These are phyloP conservation scores for Procambarus virginalis DNA, from an alignment of 1,140 invertebrate species.

Conservation along the genomic window DNA sequence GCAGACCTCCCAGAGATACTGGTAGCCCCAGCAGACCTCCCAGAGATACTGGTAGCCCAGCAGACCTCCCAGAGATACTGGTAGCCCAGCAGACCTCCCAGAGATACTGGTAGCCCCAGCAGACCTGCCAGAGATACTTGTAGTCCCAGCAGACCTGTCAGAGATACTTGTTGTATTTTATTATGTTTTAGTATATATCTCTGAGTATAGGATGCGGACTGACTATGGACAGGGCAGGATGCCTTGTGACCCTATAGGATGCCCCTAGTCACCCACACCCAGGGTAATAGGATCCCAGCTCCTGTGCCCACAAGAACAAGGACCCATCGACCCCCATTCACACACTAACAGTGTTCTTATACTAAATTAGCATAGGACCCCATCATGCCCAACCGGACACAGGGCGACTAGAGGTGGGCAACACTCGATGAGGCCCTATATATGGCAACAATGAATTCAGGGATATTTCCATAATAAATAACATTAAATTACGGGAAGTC, in stretches of 20 bases:
- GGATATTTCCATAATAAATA: constrained; percentile 16
- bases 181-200: no score
- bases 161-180: no score
- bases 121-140: no score
- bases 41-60: no score
- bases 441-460: constrained; percentile 40
- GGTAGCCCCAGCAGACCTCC: no score
- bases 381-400: background rate
- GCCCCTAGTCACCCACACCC: background rate
- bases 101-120: no score
- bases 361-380: background rate
- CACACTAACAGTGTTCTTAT: background rate
- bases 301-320: background rate
- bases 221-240: no score
- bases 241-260: background rate
- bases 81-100: no score
- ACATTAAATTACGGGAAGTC: background rate
- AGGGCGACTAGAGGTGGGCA: background rate
- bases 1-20: no score
- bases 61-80: no score
- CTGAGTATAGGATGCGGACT: no score
- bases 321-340: background rate
- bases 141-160: no score
- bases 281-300: background rate
- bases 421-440: background rate